Conservation (phyloP, 2,888 invertebrate species). For the Aplocera efformata region DNA sequence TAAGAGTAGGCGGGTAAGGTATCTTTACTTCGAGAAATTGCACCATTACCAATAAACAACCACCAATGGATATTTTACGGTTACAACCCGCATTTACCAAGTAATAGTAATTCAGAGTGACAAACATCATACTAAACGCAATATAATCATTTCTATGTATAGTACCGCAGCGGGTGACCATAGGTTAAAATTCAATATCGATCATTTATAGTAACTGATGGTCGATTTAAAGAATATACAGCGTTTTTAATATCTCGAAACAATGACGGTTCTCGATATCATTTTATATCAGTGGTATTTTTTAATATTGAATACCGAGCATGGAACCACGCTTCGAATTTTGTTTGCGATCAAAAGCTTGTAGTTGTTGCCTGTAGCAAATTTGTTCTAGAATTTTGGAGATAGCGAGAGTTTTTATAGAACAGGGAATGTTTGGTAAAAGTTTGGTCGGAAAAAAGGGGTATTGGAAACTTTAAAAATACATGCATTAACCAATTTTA, state of each 20-base stretch:
- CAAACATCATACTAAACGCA: conserved; percentile 50
- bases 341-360: no score
- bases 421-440: no score
- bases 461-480: no score
- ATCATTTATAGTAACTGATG: conserved; percentile 45
- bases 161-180: conserved; percentile 57
- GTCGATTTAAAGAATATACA: conserved; percentile 53
- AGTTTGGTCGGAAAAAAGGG: no score
- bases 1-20: conserved; percentile 3
- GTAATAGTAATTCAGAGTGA: conserved; percentile 57
- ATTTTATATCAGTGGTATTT: conserved; percentile 35
- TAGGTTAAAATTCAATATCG: conserved; percentile 52
- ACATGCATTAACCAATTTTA: no score
- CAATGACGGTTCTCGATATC: conserved; percentile 44
- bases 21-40: conserved; percentile 23
- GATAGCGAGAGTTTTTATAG: no score
- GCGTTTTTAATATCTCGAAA: conserved; percentile 44
- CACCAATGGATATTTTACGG: conserved; percentile 43
- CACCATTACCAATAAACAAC: conserved; percentile 41
- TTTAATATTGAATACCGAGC: conserved; percentile 3
- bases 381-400: no score
- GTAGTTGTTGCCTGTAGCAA: no score
- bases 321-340: neutral
- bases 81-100: conserved; percentile 40
- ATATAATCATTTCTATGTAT: conserved; percentile 40